Evolutionary conservation across 2,888 invertebrate species (phyloP).

Genomic region (Noctua comes): DNA sequence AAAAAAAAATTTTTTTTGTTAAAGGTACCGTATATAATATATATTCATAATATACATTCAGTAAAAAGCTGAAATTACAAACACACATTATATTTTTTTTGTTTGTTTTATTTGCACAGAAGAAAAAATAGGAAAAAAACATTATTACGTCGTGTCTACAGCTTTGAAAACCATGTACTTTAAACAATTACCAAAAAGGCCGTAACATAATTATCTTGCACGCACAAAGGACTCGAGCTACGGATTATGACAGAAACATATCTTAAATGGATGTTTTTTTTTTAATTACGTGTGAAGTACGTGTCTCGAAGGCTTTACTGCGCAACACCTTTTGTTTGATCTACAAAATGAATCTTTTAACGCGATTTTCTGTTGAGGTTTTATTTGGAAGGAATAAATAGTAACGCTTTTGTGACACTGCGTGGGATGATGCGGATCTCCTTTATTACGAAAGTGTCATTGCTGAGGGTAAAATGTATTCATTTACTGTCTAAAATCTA

Average conservation of each 20-base stretch:
- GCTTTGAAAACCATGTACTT: not conserved
- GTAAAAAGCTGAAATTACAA: too few species aligned
- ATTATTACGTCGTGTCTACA: too few species aligned
- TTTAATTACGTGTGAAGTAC: conserved; percentile 15
- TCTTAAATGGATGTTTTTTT: conserved; percentile 14
- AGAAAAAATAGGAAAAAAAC: too few species aligned
- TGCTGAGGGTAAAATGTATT: not conserved
- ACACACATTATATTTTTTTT: too few species aligned
- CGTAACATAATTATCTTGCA: conserved; percentile 9
- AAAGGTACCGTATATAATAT: too few species aligned
- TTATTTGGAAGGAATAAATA: conserved; percentile 19
- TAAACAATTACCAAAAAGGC: conserved; percentile 12
- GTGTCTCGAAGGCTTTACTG: conserved; percentile 44
- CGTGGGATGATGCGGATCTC: not conserved
- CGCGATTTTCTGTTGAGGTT: not conserved
- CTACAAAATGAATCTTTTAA: conserved; percentile 21
- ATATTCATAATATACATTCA: too few species aligned
- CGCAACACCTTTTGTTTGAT: conserved; percentile 48
- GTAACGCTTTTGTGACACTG: not conserved
- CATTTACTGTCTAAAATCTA: not conserved
- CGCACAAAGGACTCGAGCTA: not conserved
- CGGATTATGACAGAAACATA: conserved; percentile 16
- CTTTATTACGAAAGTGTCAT: conserved; percentile 1
- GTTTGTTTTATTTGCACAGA: too few species aligned
- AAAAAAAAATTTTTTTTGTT: too few species aligned